Conservation (phyloP, 2,113 vertebrate species). For the Lycaon pictus region DNA sequence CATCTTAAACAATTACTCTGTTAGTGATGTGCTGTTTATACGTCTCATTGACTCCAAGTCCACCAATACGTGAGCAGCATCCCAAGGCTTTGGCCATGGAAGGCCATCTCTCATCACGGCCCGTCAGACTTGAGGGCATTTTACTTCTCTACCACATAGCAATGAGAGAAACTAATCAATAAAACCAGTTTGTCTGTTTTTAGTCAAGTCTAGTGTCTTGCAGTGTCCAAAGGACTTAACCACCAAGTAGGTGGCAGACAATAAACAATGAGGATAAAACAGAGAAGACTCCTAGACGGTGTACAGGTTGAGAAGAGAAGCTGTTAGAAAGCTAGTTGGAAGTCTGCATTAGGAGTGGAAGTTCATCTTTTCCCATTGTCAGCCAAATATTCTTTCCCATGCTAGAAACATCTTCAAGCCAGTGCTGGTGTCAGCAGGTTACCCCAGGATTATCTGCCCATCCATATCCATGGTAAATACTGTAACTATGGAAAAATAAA, state of each 20-base stretch:
- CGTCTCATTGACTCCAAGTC: accelerated
- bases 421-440: not conserved
- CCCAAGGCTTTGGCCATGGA: not conserved
- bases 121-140: not conserved
- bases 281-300: not conserved
- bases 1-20: not conserved
- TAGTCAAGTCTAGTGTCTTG: not conserved
- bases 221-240: not conserved
- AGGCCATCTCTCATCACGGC: too few relatives aligned
- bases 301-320: accelerated
- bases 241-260: not conserved
- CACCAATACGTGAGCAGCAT: accelerated
- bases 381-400: conserved; percentile 35
- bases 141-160: accelerated
- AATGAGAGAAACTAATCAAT: not conserved
- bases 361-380: not conserved
- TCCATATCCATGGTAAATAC: conserved; percentile 45
- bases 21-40: not conserved
- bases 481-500: conserved; percentile 47
- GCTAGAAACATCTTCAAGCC: not conserved
- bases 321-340: not conserved
- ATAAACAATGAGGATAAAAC: not conserved
- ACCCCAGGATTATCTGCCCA: not conserved
- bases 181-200: not conserved
- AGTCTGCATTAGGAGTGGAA: not conserved